These are phyloP conservation scores for Nycteola revayana DNA, from an alignment of 2,888 invertebrate species.

Conservation along the genomic window DNA sequence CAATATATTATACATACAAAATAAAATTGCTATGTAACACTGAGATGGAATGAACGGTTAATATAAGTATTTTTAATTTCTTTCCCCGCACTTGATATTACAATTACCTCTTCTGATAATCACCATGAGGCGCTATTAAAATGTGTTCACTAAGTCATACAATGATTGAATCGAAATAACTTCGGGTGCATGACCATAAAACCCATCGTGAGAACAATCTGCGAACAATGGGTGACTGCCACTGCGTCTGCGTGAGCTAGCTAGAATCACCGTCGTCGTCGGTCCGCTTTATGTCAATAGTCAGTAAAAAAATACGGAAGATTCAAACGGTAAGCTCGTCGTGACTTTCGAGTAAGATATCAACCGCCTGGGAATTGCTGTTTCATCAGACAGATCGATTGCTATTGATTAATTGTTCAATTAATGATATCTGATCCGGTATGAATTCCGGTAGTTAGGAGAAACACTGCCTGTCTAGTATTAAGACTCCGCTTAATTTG, in stretches of 20 bases:
- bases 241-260: slow-evolving; percentile 43
- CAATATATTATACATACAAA: too few relatives aligned
- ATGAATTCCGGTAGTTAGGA: too few relatives aligned
- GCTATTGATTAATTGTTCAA: slow-evolving; percentile 46
- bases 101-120: too few relatives aligned
- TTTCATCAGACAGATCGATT: slow-evolving; percentile 44
- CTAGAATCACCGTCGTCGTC: slow-evolving; percentile 39
- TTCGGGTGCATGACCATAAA: slow-evolving; percentile 60
- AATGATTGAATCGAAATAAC: slow-evolving; percentile 57
- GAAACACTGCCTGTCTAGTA: too few relatives aligned
- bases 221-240: slow-evolving; percentile 54
- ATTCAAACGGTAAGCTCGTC: slow-evolving; percentile 38
- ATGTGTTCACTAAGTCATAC: slow-evolving; percentile 45
- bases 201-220: slow-evolving; percentile 65
- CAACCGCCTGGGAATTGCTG: slow-evolving; percentile 44
- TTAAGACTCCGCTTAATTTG: too few relatives aligned
- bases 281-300: slow-evolving; percentile 47
- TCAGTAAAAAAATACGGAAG: slow-evolving; percentile 45
- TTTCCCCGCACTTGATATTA: too few relatives aligned
- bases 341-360: slow-evolving; percentile 59
- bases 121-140: slow-evolving; percentile 44
- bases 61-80: too few relatives aligned
- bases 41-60: too few relatives aligned
- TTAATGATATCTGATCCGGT: slow-evolving; percentile 30
- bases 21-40: too few relatives aligned